phyloP scores from a whole-genome alignment of 2,113 vertebrate genomes.

The Daphoenositta chrysoptera region DNA sequence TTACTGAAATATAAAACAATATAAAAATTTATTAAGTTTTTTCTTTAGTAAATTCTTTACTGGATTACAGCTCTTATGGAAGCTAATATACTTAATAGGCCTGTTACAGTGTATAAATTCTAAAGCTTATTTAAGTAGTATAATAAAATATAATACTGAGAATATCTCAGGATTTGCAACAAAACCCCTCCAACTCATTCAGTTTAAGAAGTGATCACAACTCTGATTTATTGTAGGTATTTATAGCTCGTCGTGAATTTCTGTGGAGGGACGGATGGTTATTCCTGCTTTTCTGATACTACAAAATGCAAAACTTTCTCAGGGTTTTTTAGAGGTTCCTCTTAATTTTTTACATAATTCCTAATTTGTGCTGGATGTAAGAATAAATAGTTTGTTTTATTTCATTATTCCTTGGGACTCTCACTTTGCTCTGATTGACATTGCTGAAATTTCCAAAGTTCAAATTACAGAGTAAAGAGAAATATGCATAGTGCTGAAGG shows the following conservation, averaged over 20 bases:
- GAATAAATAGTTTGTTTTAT: not conserved
- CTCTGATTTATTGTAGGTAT: not conserved
- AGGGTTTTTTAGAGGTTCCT: not conserved
- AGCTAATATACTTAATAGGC: not conserved
- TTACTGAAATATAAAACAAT: not conserved
- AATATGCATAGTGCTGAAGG: not conserved
- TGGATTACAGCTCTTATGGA: not conserved
- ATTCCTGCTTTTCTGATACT: not conserved
- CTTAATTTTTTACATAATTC: not conserved
- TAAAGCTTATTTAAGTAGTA: not conserved
- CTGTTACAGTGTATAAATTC: not conserved
- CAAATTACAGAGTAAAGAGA: not conserved
- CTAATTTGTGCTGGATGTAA: not conserved
- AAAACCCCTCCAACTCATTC: not conserved
- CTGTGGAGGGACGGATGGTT: not conserved
- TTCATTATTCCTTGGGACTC: not conserved
- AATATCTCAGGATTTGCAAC: not conserved
- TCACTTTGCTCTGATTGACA: not conserved
- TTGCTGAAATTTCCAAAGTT: conserved; percentile 1
- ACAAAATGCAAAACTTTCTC: not conserved
- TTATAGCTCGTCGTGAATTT: not conserved
- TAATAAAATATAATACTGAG: not conserved
- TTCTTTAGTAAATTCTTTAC: not conserved
- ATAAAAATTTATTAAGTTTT: not conserved
- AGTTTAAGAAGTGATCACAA: not conserved